phyloP scores from a whole-genome alignment of 2,797 vertebrate species.

The Sylvilagus floridanus region DNA sequence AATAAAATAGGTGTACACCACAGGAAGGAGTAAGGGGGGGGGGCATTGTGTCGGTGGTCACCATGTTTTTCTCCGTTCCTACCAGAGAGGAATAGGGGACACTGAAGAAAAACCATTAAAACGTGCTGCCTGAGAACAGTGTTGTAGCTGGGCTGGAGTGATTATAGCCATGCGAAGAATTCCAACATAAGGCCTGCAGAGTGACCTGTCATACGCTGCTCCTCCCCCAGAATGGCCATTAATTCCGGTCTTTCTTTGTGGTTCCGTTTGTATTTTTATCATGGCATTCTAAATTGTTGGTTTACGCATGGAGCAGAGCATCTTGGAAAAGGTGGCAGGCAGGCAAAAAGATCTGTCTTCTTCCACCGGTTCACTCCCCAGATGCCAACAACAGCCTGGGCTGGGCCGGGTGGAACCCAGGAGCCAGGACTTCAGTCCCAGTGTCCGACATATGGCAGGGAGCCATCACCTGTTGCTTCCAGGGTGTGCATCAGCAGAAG shows the following conservation, averaged over 20 bases:
- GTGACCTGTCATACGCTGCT: neutral
- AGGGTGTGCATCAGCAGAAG: no score
- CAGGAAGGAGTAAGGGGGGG: neutral
- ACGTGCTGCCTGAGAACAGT: neutral
- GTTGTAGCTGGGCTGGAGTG: constrained; percentile 1
- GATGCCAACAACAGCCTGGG: no score
- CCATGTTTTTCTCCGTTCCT: neutral
- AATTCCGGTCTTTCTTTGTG: neutral
- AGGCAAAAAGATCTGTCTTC: no score
- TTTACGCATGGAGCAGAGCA: neutral
- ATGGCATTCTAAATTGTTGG: neutral
- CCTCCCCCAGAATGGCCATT: neutral
- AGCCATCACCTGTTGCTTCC: no score
- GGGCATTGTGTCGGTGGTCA: neutral
- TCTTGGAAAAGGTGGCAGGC: neutral
- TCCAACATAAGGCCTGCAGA: neutral
- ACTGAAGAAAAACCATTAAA: neutral
- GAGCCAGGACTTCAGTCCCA: no score
- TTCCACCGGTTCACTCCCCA: no score
- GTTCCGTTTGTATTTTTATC: neutral
- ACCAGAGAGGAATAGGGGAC: neutral
- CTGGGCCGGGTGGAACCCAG: no score
- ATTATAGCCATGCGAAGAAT: neutral
- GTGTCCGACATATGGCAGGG: no score
- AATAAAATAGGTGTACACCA: neutral